Evolutionary conservation across 2,797 vertebrate genomes (phyloP), one percentile per base, ranked within the genome.

Genomic region (Onychomys leucogaster): DNA sequence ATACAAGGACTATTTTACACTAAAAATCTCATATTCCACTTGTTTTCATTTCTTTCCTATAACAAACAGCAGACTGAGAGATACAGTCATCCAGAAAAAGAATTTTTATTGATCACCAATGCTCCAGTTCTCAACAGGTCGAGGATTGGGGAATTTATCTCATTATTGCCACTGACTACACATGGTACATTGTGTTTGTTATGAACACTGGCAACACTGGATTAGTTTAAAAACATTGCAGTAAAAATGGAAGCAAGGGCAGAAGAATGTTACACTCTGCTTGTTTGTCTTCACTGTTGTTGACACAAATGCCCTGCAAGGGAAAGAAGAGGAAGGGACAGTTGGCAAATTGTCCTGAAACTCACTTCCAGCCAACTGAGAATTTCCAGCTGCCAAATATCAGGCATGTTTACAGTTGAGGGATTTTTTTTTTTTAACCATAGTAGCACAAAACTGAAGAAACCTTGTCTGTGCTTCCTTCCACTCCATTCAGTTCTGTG

Each of bases 271-370:
- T 6, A 71, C 16, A 55, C 14, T 59, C 27, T 6, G 2, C 16
- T 55, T 83, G 71, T 76, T 10, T 88, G 78, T 80, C 49, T 91
- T 94, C 41, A 75, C 71, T 87, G 49, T 41, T 84, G 59, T 94
- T 97, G 90, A 69, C 89, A 90, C 71, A 76, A 84, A 92, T 81
- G 75, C 55, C 90, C 77, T 86, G 80, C 67, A 11, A 67, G 77
- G 32, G 69, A 84, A 88, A 65, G 65, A 86, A 86, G 80, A 85
- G 41, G 34, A 46, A 4, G 89, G 89, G 49, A 89, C 80, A 69
- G 76, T 49, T 98, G 96, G 96, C 97, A 95, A 37, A 61, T 23
- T 61, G 55, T 95, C 94, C 96, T 94, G 93, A 97, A 97, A 97
- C 96, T 96, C 89, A 49, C 69, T 94, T 91, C 52, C 55, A 93